Conservation (phyloP, 2,113 vertebrate genomes). For the Scytalopus superciliaris region DNA sequence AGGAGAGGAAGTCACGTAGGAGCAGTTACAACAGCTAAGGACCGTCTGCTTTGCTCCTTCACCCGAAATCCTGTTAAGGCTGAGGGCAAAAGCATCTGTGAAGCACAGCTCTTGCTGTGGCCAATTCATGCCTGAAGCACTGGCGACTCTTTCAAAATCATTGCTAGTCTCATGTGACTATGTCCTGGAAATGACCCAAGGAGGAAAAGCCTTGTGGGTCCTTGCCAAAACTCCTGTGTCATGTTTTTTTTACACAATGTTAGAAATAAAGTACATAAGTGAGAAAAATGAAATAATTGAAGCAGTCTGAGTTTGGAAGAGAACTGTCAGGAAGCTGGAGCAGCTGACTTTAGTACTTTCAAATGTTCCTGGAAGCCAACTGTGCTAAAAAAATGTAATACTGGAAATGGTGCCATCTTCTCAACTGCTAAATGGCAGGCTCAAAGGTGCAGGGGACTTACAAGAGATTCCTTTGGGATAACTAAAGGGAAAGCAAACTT, state of each 20-base stretch:
- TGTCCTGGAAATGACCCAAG: conserved; percentile 43
- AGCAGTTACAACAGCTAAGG: neutral
- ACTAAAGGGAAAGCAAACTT: neutral
- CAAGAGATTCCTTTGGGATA: neutral
- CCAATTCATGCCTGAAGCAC: neutral
- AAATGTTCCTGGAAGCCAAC: conserved; percentile 43
- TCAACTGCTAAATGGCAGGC: neutral
- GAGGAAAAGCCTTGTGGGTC: conserved; percentile 22
- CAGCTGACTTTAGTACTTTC: conserved; percentile 20
- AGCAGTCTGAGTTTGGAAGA: neutral
- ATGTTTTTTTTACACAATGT: conserved; percentile 5
- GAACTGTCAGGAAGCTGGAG: conserved; percentile 2
- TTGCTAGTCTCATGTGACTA: neutral
- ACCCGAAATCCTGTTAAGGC: neutral
- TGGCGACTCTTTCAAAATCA: neutral
- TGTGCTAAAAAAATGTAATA: neutral
- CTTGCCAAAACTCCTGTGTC: neutral
- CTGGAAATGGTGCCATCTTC: neutral
- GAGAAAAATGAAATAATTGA: conserved; percentile 24
- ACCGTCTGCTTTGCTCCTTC: rapidly evolving
- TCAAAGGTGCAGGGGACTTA: neutral
- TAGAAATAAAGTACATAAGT: conserved; percentile 20
- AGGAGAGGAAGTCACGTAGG: neutral
- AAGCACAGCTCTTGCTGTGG: neutral
- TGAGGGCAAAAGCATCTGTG: neutral